These are phyloP conservation scores for Catotricha subobsoleta DNA, from an alignment of 2,888 invertebrate genomes.

Conservation along the genomic window DNA sequence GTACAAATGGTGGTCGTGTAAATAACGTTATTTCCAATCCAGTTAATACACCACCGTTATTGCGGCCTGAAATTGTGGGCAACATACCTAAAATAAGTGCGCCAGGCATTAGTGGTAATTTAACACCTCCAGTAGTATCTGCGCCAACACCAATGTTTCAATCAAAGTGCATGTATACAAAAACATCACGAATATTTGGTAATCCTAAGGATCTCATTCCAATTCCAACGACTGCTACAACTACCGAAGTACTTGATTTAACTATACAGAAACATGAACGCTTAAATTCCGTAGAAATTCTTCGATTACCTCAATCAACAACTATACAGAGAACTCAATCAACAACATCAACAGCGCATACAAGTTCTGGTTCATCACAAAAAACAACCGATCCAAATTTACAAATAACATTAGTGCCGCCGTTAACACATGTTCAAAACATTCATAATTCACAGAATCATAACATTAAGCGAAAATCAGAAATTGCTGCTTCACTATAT, in stretches of 20 bases:
- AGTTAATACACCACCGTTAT: neutral
- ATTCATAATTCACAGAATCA: conserved; percentile 14
- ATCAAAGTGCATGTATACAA: conserved; percentile 12
- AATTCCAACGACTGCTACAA: conserved; percentile 4
- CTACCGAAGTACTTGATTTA: conserved; percentile 3
- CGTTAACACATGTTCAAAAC: conserved; percentile 11
- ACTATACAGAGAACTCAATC: neutral
- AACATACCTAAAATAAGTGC: conserved; percentile 1
- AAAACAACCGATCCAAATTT: conserved; percentile 8
- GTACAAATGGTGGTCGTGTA: neutral
- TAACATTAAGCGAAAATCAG: conserved; percentile 12
- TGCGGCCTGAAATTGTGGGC: neutral
- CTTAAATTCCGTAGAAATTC: neutral
- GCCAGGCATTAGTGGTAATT: neutral
- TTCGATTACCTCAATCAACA: conserved; percentile 5
- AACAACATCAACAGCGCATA: neutral
- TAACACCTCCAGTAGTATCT: neutral
- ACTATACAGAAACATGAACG: conserved; percentile 1
- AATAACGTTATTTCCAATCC: too few relatives aligned
- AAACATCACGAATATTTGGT: conserved; percentile 12
- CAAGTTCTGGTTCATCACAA: neutral
- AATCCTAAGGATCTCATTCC: conserved; percentile 13
- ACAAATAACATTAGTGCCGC: conserved; percentile 13
- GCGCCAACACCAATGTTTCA: conserved; percentile 10
- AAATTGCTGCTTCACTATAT: neutral